Conservation (phyloP, 92 coral and sea anemone species). For the Phymanthus crucifer region DNA sequence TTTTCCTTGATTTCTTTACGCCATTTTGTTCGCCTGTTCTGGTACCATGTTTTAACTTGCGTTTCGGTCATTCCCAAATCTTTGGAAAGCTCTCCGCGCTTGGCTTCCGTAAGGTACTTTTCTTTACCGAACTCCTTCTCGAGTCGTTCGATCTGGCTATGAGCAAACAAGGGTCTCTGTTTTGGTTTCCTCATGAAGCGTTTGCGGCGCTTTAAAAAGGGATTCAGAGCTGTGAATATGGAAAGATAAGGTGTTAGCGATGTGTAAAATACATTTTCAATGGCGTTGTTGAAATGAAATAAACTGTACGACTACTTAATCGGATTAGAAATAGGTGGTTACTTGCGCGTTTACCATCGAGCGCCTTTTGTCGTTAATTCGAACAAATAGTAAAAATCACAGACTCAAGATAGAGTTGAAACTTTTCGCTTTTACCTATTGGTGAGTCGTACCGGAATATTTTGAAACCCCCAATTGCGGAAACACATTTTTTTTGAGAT, state of each 20-base stretch:
- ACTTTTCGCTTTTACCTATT: neutral
- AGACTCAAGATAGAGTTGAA: neutral
- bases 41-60: constrained; percentile 98
- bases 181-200: constrained; percentile 35
- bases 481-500: neutral
- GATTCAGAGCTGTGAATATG: neutral
- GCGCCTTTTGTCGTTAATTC: neutral
- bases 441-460: constrained; percentile 1
- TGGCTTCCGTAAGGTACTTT: constrained; percentile 32
- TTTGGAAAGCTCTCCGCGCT: constrained; percentile 34
- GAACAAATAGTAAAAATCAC: neutral
- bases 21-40: constrained; percentile 98
- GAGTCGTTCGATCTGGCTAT: constrained; percentile 29
- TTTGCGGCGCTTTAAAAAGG: constrained; percentile 21
- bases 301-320: neutral
- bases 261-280: neutral
- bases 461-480: neutral
- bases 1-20: constrained; percentile 71
- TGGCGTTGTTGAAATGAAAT: neutral
- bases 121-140: constrained; percentile 38
- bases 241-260: neutral
- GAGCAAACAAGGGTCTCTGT: constrained; percentile 36
- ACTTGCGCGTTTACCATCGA: neutral
- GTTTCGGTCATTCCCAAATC: constrained; percentile 42
- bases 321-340: neutral